These are phyloP conservation scores for Diogma glabrata DNA, from an alignment of 2,888 invertebrate species.

Conservation along the genomic window DNA sequence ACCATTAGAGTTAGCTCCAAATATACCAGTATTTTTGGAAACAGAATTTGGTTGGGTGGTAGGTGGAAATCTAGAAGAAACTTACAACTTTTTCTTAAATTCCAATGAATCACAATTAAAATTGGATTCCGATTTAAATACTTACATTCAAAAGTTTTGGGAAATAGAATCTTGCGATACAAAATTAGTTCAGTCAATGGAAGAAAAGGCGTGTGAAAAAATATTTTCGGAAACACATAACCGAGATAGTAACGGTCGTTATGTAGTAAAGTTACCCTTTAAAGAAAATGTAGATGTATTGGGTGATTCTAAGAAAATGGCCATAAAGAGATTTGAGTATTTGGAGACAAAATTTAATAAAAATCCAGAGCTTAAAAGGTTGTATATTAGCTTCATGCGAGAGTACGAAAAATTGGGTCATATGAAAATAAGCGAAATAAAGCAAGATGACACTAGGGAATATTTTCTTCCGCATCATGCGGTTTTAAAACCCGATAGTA, in stretches of 20 bases:
- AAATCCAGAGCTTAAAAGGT: slow-evolving; percentile 13
- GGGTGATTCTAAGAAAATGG: slow-evolving; percentile 9
- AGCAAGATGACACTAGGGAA: not conserved
- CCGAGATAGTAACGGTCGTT: slow-evolving; percentile 15
- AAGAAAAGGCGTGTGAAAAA: slow-evolving; percentile 18
- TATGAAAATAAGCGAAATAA: slow-evolving; percentile 14
- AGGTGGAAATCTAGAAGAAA: not conserved
- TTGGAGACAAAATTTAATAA: slow-evolving; percentile 18
- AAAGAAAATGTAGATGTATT: slow-evolving; percentile 12
- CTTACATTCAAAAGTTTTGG: slow-evolving; percentile 16
- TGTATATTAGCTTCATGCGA: slow-evolving; percentile 19
- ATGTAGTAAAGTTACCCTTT: slow-evolving; percentile 19
- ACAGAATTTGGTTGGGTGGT: not conserved
- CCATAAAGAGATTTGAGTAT: slow-evolving; percentile 16
- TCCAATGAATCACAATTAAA: no score
- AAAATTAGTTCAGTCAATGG: slow-evolving; percentile 8
- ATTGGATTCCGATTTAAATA: not conserved
- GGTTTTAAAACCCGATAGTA: slow-evolving; percentile 13
- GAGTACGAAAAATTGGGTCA: slow-evolving; percentile 19
- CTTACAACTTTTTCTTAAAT: not conserved
- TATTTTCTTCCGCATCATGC: slow-evolving; percentile 19
- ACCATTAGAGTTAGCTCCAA: not conserved
- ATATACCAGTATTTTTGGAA: not conserved
- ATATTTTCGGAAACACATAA: slow-evolving; percentile 16
- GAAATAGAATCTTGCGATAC: slow-evolving; percentile 16